Base-by-base conservation (phyloP, 2,113 vertebrate species). In the Perca schrenkii region DNA sequence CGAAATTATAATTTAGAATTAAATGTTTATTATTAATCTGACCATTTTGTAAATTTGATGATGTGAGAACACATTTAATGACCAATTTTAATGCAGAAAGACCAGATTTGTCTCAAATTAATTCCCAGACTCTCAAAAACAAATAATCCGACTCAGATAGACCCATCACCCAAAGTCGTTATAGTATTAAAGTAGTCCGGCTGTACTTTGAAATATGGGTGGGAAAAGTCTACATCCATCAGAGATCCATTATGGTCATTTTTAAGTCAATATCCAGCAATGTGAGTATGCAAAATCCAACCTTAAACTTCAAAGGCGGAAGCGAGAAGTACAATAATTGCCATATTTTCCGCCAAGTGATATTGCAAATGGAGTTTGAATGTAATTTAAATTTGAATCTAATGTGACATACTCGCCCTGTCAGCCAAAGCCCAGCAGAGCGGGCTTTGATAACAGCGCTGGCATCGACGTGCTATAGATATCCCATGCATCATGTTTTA, bases 401-500 rank as follows among this genome's bases (percentile, higher is more conserved):
- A 78, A 61, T 34, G 53, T 28, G 57, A 84, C 72, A n/a, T 2
- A 6, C 25, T 70, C 1, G 12, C 22, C 4, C 8, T 34, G 64
- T 79, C 62, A 67, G 57, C 80, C 31, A 57, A 43, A 70, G 49
- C 73, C 69, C 56, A 56, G 71, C 58, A 6, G 58, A 46, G 58
- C 21, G 3, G 21, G 22, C 58, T 84, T 72, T 77, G 69, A 61
- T 68, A 22, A 47, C 7, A 22, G 1, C 22, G 22, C 43, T 60
- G 68, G 66, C 66, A 74, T 63, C 66, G 36, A 58, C 25, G 52
- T 40, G 14, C 62, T 43, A 73, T 79, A 22, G 57, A 77, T 77
- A 65, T 56, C 70, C 79, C 66, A 77, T 84, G 79, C 66, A 70
- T 85, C 61, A 56, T 83, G 75, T 74, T 86, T 77, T 77, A 76